phyloP scores from a whole-genome alignment of 2,888 invertebrate genomes.

The Congeria kusceri region DNA sequence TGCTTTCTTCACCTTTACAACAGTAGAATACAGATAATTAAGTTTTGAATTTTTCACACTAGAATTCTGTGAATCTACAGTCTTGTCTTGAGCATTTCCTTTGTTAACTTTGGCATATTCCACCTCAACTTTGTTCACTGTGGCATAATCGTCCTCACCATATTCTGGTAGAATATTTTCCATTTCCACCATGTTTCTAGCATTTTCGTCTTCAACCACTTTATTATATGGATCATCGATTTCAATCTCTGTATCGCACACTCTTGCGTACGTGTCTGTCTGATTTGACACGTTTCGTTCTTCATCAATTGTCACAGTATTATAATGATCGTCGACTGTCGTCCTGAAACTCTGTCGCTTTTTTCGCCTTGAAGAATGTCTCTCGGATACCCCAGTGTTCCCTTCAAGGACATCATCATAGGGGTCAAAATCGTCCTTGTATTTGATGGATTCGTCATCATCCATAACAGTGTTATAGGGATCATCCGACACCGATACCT shows the following conservation, averaged over 20 bases:
- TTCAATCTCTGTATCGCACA: slow-evolving; percentile 58
- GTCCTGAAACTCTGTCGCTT: slow-evolving; percentile 21
- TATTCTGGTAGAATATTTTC: slow-evolving; percentile 23
- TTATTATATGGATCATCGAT: slow-evolving; percentile 69
- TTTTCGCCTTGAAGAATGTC: slow-evolving; percentile 14
- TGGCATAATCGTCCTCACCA: slow-evolving; percentile 51
- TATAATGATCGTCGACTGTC: slow-evolving; percentile 51
- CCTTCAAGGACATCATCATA: slow-evolving; percentile 31
- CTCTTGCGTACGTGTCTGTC: slow-evolving; percentile 60
- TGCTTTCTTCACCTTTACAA: slow-evolving; percentile 60
- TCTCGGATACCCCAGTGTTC: not conserved
- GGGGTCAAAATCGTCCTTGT: slow-evolving; percentile 25
- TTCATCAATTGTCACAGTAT: slow-evolving; percentile 44
- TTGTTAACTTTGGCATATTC: slow-evolving; percentile 64
- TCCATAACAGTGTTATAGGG: slow-evolving; percentile 69
- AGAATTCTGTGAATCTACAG: not conserved
- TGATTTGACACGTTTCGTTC: slow-evolving; percentile 67
- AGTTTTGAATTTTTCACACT: not conserved
- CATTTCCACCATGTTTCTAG: slow-evolving; percentile 13
- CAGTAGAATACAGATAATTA: slow-evolving; percentile 66
- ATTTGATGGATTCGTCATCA: slow-evolving; percentile 38
- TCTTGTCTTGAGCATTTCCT: slow-evolving; percentile 8
- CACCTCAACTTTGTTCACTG: slow-evolving; percentile 51
- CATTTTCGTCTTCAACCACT: slow-evolving; percentile 44
- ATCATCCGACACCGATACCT: slow-evolving; percentile 47